phyloP scores from a whole-genome alignment of 2,888 invertebrate species.

The Torymus auratus region DNA sequence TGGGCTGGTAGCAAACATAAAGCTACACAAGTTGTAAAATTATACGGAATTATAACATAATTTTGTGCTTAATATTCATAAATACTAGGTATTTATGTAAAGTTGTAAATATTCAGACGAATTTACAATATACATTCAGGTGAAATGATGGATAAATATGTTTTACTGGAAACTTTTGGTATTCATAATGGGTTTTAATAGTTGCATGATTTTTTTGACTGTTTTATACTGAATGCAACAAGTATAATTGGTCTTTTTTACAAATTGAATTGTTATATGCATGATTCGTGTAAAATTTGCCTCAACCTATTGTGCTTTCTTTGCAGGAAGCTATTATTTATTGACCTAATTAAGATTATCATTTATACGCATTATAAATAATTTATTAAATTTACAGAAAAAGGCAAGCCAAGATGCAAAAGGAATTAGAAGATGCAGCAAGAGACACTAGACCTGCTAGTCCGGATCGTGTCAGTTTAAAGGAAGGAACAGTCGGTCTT shows the following conservation, averaged over 20 bases:
- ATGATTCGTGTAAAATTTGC: constrained; percentile 31
- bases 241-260: constrained; percentile 1
- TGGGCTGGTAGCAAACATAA: constrained; percentile 67
- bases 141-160: constrained; percentile 31
- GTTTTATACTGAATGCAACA: constrained; percentile 5
- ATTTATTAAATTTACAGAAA: constrained; percentile 82
- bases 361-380: background rate
- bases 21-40: constrained; percentile 45
- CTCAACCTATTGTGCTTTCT: constrained; percentile 42
- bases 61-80: constrained; percentile 21
- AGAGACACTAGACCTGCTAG: constrained; percentile 82
- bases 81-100: constrained; percentile 7
- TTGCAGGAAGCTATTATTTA: constrained; percentile 42
- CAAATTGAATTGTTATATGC: constrained; percentile 17
- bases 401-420: constrained; percentile 90
- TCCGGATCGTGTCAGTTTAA: constrained; percentile 77
- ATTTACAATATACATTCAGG: constrained; percentile 17
- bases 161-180: constrained; percentile 21
- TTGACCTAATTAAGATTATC: constrained; percentile 12
- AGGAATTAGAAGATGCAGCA: constrained; percentile 94
- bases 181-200: constrained; percentile 20
- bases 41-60: constrained; percentile 39
- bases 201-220: constrained; percentile 38
- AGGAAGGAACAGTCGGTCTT: constrained; percentile 76
- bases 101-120: constrained; percentile 34